Conservation (phyloP, 1,140 invertebrate species). For the Dryas iulia region DNA sequence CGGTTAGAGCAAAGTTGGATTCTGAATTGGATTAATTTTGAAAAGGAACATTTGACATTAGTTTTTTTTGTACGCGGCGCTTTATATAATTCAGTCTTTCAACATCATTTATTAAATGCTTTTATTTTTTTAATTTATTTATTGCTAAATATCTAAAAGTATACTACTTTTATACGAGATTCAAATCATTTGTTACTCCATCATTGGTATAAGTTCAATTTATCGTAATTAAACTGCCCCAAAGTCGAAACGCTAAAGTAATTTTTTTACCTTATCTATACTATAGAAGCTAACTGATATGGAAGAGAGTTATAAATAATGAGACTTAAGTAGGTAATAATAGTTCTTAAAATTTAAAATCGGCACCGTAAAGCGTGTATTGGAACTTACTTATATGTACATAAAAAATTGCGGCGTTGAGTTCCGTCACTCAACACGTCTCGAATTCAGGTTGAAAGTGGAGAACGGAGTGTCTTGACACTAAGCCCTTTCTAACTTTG, state of each 20-base stretch:
- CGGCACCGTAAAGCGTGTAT: background rate
- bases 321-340: background rate
- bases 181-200: background rate
- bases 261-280: background rate
- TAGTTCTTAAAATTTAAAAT: background rate
- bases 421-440: no score
- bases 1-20: background rate
- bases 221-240: background rate
- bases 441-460: no score
- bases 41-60: background rate
- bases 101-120: background rate
- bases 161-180: no score
- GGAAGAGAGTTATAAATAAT: background rate
- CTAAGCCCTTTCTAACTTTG: no score
- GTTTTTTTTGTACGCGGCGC: background rate
- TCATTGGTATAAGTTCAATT: background rate
- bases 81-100: background rate
- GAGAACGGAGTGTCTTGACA: no score
- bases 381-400: no score
- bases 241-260: background rate
- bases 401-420: no score
- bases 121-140: background rate
- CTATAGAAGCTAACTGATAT: background rate
- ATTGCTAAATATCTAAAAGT: no score
- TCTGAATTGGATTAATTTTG: background rate